Evolutionary conservation across 2,888 invertebrate species (phyloP), one percentile per base, ranked within the genome.

Genomic region (Cancer borealis): DNA sequence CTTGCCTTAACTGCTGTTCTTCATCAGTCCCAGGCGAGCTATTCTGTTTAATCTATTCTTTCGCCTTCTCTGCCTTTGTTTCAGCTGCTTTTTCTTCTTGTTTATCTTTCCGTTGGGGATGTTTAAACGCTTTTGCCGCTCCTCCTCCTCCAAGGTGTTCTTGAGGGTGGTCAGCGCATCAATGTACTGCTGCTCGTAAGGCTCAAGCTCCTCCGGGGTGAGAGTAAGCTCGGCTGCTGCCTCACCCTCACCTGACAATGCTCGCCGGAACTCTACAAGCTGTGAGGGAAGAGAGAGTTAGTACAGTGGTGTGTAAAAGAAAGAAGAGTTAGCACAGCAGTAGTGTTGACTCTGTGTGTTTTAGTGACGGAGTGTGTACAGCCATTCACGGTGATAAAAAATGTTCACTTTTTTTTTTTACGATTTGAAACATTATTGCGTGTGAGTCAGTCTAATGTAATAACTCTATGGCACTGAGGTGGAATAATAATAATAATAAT

Each of bases 121-220:
- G 30, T 54, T 54, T 17, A 30, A 17, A 6, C 60, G n/a, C 39
- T 39, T 49, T 21, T 54, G 17, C 17, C 30, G 90, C 54, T 92
- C 21, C 54, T 94, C 94, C 26, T 88, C 87, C n/a, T 84, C 60
- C 26, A 94, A 6, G 3, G 45, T 92, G 26, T 88, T 92, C 73
- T 93, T 94, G 47, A 94, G 49, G 46, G 47, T 93, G 47, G 92
- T 93, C 84, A 94, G 73, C 46, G 94, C 93, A 39, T 46, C 93
- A n/a, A 91, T 30, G 49, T 94, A 94, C 47, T 87, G 54, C n/a
- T 45, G 39, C 30, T 92, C 94, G 26, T 94, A 94, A 26, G 91
- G 88, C 49, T 87, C 90, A 12, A 94, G 46, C 26, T 94, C 94
- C 49, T 49, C 60, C 5, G 60, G 90, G 21, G 91, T 10, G n/a